Evolutionary conservation across 2,113 vertebrate species (phyloP).

Genomic region (Melanerpes formicivorus): DNA sequence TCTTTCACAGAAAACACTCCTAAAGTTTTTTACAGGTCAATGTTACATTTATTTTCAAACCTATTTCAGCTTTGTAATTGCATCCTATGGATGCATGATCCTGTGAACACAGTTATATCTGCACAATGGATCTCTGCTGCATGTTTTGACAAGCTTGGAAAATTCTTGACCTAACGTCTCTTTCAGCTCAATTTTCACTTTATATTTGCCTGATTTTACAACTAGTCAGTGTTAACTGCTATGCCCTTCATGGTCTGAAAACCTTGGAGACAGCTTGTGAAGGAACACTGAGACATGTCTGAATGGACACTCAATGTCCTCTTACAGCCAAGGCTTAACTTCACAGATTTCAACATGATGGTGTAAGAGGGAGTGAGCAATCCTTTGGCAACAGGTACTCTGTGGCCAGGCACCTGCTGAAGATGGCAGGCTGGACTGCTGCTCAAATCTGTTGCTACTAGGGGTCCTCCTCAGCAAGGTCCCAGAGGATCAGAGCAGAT

Average conservation of each 20-base stretch:
- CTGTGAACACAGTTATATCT: neutral
- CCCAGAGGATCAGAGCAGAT: neutral
- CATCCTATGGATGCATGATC: neutral
- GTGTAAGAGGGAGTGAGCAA: neutral
- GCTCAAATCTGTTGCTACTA: rapidly evolving
- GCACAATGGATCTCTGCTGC: neutral
- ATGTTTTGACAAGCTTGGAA: neutral
- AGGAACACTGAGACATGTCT: neutral
- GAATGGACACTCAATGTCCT: neutral
- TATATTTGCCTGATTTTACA: neutral
- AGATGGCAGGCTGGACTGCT: neutral
- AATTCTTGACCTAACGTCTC: neutral
- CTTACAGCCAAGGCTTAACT: neutral
- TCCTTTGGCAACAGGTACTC: neutral
- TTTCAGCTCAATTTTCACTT: neutral
- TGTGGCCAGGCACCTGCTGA: rapidly evolving
- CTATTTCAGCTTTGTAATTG: neutral
- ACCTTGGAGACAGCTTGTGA: rapidly evolving
- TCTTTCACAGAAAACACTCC: neutral
- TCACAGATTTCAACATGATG: neutral
- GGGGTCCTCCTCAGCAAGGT: neutral
- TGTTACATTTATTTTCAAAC: neutral
- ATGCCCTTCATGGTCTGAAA: neutral
- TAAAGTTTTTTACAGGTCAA: neutral
- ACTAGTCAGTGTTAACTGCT: neutral